These are phyloP conservation scores for Lepidocyrtoides sp. DNA, from an alignment of 2,888 invertebrate genomes.

Conservation along the genomic window DNA sequence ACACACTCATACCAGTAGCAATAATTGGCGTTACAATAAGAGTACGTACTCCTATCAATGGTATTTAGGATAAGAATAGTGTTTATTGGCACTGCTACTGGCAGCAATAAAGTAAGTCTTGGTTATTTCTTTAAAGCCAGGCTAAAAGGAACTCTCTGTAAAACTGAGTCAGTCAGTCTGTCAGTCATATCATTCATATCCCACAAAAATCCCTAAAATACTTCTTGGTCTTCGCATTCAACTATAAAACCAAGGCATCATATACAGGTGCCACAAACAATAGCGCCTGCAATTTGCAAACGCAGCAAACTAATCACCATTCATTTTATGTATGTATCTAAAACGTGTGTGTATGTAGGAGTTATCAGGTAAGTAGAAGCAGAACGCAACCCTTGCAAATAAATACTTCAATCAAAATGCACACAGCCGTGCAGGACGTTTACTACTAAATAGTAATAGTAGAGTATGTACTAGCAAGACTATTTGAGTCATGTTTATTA, in stretches of 20 bases:
- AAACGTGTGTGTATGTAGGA: background rate
- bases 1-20: background rate
- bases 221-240: conserved; percentile 41
- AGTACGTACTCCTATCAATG: background rate
- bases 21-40: conserved; percentile 2
- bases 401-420: conserved; percentile 8
- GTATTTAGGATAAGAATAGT: conserved; percentile 17
- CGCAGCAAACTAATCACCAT: conserved; percentile 56
- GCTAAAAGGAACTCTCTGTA: conserved; percentile 14
- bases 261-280: conserved; percentile 38
- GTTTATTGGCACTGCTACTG: background rate
- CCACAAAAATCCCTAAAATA: conserved; percentile 69
- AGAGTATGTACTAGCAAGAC: background rate
- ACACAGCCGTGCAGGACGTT: background rate
- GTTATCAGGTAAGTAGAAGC: conserved; percentile 70
- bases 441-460: background rate
- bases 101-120: conserved; percentile 13
- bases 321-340: conserved; percentile 3
- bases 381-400: conserved; percentile 1
- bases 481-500: conserved; percentile 72
- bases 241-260: conserved; percentile 42
- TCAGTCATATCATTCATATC: conserved; percentile 44
- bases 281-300: conserved; percentile 45
- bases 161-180: conserved; percentile 59
- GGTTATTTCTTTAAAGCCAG: conserved; percentile 45